These are phyloP conservation scores for Pollachius pollachius DNA, from an alignment of 2,113 vertebrate species.

Conservation along the genomic window DNA sequence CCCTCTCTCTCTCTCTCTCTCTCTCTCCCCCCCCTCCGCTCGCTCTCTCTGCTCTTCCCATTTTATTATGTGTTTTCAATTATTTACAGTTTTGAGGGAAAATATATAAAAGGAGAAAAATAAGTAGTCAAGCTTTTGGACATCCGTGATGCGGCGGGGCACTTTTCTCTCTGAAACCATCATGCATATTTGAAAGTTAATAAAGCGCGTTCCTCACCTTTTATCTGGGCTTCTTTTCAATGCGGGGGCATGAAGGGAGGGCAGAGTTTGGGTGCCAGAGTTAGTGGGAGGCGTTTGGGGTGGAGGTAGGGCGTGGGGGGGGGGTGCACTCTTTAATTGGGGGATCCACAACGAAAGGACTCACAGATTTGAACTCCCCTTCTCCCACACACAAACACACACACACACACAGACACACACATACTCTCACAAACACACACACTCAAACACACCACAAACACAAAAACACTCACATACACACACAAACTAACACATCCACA, in stretches of 20 bases:
- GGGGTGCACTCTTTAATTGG: slow-evolving; percentile 12
- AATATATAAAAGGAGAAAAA: slow-evolving; percentile 47
- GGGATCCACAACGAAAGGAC: slow-evolving; percentile 9
- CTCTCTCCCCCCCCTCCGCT: slow-evolving; percentile 7
- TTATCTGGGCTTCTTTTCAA: slow-evolving; percentile 68
- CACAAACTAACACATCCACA: too few species aligned
- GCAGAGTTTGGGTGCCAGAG: too few species aligned
- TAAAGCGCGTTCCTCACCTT: slow-evolving; percentile 76
- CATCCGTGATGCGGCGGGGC: slow-evolving; percentile 65
- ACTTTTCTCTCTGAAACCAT: slow-evolving; percentile 73
- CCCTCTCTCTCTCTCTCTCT: neutral
- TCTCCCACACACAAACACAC: too few species aligned
- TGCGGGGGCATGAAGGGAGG: slow-evolving; percentile 43
- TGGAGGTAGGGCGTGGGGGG: neutral
- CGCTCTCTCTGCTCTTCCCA: neutral
- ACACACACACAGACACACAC: too few species aligned
- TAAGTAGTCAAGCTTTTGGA: slow-evolving; percentile 73
- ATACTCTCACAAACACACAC: too few species aligned
- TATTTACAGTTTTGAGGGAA: slow-evolving; percentile 36
- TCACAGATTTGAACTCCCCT: slow-evolving; percentile 25
- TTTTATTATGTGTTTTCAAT: slow-evolving; percentile 39
- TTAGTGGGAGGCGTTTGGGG: slow-evolving; percentile 6
- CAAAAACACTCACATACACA: too few species aligned
- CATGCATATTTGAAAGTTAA: slow-evolving; percentile 80
- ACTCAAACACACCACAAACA: too few species aligned